Percentiles rank a stretch among this genome's conserved stretches.
Conservation (phyloP, 2,797 vertebrate species). For the Lates japonicus region DNA sequence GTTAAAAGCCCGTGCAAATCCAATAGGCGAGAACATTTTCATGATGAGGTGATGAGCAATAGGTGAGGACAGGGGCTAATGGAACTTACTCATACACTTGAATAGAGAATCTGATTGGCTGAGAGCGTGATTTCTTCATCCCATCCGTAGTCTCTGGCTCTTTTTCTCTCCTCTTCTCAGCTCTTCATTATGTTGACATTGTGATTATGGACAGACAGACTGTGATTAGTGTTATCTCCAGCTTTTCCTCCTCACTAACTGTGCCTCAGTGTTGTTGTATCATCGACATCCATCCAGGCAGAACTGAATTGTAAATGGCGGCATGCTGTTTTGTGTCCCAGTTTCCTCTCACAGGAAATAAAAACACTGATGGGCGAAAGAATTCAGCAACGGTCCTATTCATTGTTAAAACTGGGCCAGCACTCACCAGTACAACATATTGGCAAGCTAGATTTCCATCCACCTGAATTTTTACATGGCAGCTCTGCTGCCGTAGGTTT, state of each 20-base stretch:
- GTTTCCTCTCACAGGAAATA: constrained; percentile 63
- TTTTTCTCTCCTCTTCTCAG: constrained; percentile 9
- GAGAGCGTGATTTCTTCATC: constrained; percentile 48
- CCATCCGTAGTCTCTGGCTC: neutral
- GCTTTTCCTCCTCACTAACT: constrained; percentile 35
- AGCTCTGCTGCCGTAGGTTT: neutral
- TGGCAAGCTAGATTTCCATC: constrained; percentile 5
- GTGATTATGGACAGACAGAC: constrained; percentile 36
- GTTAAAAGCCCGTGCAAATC: constrained; percentile 75
- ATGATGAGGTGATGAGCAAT: constrained; percentile 72
- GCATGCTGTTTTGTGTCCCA: constrained; percentile 68
- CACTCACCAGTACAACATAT: constrained; percentile 6
- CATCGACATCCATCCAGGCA: constrained; percentile 51
- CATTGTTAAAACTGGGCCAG: constrained; percentile 54
- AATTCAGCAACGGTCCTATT: constrained; percentile 29
- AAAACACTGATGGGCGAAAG: constrained; percentile 54
- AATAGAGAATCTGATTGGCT: constrained; percentile 63
- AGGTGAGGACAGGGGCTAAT: constrained; percentile 77
- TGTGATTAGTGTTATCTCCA: constrained; percentile 45
- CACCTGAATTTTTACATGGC: constrained; percentile 10
- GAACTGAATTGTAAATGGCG: constrained; percentile 69
- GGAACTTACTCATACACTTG: constrained; percentile 52
- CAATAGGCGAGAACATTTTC: constrained; percentile 65
- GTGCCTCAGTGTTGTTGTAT: constrained; percentile 37
- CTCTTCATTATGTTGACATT: constrained; percentile 19